A percentile compares a stretch with the other conserved stretches of the same genome.
Evolutionary conservation across 2,888 invertebrate species (phyloP).

Genomic region (Anarsia innoxiella): DNA sequence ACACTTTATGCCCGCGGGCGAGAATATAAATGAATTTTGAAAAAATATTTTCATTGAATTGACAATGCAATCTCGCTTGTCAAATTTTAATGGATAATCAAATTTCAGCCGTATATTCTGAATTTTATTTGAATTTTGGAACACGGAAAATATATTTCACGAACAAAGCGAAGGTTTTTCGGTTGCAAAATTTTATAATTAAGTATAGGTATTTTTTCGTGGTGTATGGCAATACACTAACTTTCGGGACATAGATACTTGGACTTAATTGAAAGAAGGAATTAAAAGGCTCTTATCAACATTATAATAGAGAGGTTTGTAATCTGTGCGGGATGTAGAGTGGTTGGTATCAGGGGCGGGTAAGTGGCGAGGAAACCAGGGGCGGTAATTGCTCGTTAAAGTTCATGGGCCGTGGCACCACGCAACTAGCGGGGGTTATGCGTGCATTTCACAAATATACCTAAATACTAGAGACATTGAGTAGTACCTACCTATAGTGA

Average conservation of each 20-base stretch:
- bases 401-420: conserved; percentile 49
- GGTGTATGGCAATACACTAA: no score
- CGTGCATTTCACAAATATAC: no score
- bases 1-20: conserved; percentile 21
- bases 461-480: no score
- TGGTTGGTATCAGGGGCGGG: neutral
- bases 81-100: conserved; percentile 4
- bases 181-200: no score
- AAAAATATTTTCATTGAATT: conserved; percentile 38
- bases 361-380: conserved; percentile 29
- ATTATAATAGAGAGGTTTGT: conserved; percentile 17
- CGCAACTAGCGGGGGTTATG: conserved; percentile 9
- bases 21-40: conserved; percentile 29
- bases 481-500: no score
- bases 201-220: no score
- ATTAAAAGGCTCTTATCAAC: no score
- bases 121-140: conserved; percentile 2
- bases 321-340: conserved; percentile 12
- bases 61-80: conserved; percentile 15
- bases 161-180: no score
- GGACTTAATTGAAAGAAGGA: no score
- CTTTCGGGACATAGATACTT: no score
- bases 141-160: no score
- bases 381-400: conserved; percentile 57
- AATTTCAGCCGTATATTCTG: conserved; percentile 3